Evolutionary conservation across 92 coral and sea anemone genomes (phyloP).

Genomic region (Porites evermanni): DNA sequence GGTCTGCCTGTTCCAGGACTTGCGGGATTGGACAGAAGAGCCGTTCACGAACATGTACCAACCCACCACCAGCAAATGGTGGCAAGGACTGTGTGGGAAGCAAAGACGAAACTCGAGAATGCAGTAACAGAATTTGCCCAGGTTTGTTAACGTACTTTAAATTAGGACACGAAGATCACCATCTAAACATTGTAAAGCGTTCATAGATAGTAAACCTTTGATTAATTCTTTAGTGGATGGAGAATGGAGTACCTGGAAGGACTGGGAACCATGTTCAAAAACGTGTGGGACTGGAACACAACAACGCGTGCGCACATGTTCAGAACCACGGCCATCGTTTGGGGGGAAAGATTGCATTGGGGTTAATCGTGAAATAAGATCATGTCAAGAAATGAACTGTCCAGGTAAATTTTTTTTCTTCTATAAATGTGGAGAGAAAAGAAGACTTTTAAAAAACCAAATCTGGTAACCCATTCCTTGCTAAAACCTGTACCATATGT

Average conservation of each 20-base stretch:
- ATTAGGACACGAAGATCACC: not conserved
- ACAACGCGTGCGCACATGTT: constrained; percentile 37
- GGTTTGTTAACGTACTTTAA: not conserved
- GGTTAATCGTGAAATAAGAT: constrained; percentile 32
- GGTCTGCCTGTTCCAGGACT: constrained; percentile 33
- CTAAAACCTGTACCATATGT: too few relatives aligned
- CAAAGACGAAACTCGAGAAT: constrained; percentile 32
- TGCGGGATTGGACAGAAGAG: constrained; percentile 37
- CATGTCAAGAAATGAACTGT: constrained; percentile 60
- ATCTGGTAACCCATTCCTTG: too few relatives aligned
- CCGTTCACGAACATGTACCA: constrained; percentile 41
- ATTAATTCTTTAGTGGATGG: not conserved
- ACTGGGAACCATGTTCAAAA: constrained; percentile 37
- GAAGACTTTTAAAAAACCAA: too few relatives aligned
- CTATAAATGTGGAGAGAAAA: too few relatives aligned
- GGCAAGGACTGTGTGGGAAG: constrained; percentile 32
- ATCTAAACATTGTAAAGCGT: too few relatives aligned
- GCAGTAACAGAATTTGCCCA: constrained; percentile 39
- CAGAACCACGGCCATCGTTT: constrained; percentile 41
- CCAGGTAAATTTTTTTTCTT: constrained; percentile 20
- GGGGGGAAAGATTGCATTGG: constrained; percentile 60
- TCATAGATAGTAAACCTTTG: not conserved
- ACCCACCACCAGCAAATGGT: constrained; percentile 36
- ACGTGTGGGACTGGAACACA: constrained; percentile 47
- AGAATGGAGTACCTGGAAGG: constrained; percentile 39